Conservation (phyloP, 2,797 vertebrate species). For the Oreochromis mossambicus region DNA sequence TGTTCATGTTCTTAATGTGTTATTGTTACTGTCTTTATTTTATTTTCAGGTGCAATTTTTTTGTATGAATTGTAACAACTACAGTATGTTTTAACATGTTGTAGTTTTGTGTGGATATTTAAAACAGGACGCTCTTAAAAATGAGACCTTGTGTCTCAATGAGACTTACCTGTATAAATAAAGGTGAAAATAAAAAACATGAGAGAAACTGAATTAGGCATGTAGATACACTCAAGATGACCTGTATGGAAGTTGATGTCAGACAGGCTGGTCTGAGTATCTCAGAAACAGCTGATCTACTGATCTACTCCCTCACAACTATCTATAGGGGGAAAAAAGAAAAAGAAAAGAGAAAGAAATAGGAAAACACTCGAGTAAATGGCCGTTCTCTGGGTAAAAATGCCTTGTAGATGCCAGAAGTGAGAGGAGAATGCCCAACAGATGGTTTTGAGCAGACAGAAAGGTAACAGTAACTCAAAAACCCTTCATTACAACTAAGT, state of each 20-base stretch:
- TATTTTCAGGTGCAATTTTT: not conserved
- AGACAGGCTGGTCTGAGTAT: not conserved
- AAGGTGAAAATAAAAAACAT: not conserved
- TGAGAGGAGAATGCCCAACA: not conserved
- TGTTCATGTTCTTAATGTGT: not conserved
- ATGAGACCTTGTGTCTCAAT: not conserved
- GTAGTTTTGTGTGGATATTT: not conserved
- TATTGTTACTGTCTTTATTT: not conserved
- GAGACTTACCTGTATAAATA: not conserved
- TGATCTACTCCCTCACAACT: not conserved
- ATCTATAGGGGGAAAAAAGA: fast-evolving
- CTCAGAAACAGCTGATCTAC: not conserved
- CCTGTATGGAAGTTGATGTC: not conserved
- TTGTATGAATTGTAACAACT: not conserved
- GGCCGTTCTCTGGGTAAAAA: not conserved
- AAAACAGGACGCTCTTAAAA: not conserved
- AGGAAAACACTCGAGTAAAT: not conserved
- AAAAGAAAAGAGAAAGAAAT: not conserved
- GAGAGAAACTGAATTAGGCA: not conserved
- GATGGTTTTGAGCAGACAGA: not conserved
- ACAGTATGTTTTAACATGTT: not conserved
- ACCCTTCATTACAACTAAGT: not conserved
- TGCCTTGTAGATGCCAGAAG: not conserved
- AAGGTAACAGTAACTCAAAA: not conserved
- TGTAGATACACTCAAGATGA: not conserved